phyloP scores from a whole-genome alignment of 2,797 vertebrate species.

The Thaleichthys pacificus region DNA sequence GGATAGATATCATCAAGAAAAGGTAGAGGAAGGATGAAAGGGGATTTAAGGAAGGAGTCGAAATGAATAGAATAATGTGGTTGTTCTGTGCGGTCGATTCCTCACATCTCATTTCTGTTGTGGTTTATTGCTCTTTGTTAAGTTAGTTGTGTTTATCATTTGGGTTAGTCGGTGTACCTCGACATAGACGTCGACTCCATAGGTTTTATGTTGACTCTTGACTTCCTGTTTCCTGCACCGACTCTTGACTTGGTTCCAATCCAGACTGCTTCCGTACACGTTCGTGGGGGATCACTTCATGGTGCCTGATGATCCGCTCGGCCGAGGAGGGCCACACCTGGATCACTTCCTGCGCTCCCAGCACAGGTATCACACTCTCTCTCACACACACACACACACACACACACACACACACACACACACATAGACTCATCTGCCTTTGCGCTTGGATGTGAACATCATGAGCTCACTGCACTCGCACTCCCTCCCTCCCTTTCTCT shows the following conservation, averaged over 20 bases:
- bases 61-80: background rate
- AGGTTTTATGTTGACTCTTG: too few species aligned
- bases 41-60: background rate
- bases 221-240: background rate
- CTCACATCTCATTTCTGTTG: background rate
- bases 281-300: slow-evolving; percentile 90
- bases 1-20: slow-evolving; percentile 86
- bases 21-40: slow-evolving; percentile 63
- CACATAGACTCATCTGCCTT: background rate
- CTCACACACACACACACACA: slow-evolving; percentile 10
- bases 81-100: too few species aligned
- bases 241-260: background rate
- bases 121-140: background rate
- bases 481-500: background rate
- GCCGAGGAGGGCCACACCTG: slow-evolving; percentile 84
- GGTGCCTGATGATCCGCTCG: slow-evolving; percentile 89
- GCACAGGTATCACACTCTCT: slow-evolving; percentile 65
- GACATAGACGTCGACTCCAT: too few species aligned
- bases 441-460: background rate
- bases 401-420: slow-evolving; percentile 14
- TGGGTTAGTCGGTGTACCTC: too few species aligned
- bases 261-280: slow-evolving; percentile 86
- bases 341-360: slow-evolving; percentile 79
- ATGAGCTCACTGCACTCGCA: background rate
- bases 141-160: too few species aligned